phyloP scores from a whole-genome alignment of 2,113 vertebrate species.

The Coreoperca whiteheadi region DNA sequence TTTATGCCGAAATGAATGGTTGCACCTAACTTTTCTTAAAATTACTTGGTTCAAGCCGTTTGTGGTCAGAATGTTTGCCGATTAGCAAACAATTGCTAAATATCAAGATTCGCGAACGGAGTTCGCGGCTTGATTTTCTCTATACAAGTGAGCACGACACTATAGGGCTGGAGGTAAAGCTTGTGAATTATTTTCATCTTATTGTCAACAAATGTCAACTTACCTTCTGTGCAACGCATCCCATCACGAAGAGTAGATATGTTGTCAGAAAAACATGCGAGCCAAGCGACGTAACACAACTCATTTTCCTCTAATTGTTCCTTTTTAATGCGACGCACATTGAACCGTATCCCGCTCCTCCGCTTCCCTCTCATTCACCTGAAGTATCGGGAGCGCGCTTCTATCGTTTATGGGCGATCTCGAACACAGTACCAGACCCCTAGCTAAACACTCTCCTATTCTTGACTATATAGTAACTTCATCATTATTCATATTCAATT shows the following conservation, averaged over 20 bases:
- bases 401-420: conserved; percentile 77
- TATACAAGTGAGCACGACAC: conserved; percentile 43
- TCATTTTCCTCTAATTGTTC: conserved; percentile 78
- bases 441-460: neutral
- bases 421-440: conserved; percentile 55
- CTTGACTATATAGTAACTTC: neutral
- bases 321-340: conserved; percentile 66
- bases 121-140: conserved; percentile 15
- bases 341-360: conserved; percentile 74
- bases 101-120: conserved; percentile 12
- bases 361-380: conserved; percentile 85
- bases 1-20: conserved; percentile 27
- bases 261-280: conserved; percentile 74
- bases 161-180: conserved; percentile 39
- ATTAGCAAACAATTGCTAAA: conserved; percentile 45
- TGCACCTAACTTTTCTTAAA: neutral
- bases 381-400: conserved; percentile 83
- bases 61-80: neutral
- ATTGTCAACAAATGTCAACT: conserved; percentile 68
- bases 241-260: conserved; percentile 78
- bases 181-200: conserved; percentile 29
- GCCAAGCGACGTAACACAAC: conserved; percentile 68
- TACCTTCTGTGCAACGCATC: conserved; percentile 83
- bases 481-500: neutral
- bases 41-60: neutral